Evolutionary conservation across 2,113 vertebrate genomes (phyloP).

Genomic region (Triplophysa tibetana): DNA sequence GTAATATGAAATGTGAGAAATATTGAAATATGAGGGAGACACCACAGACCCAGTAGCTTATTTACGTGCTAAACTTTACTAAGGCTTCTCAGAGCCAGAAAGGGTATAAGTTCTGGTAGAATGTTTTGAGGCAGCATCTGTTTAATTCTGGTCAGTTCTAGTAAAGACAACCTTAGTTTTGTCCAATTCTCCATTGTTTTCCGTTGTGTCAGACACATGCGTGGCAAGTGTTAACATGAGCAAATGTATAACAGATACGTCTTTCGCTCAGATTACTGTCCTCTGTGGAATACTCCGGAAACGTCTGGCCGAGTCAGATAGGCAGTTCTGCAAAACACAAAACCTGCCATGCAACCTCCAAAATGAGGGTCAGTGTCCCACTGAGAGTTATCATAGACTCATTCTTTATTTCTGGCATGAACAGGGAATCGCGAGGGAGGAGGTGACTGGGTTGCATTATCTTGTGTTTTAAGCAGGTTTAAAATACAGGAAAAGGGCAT

Average conservation of each 20-base stretch:
- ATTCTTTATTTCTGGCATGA: slow-evolving; percentile 37
- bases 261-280: slow-evolving; percentile 17
- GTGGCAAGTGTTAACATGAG: slow-evolving; percentile 1
- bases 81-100: background rate
- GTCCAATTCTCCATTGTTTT: slow-evolving; percentile 28
- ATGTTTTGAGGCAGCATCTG: slow-evolving; percentile 14
- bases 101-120: background rate
- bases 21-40: too few relatives aligned
- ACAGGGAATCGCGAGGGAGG: background rate
- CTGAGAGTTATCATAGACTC: slow-evolving; percentile 25
- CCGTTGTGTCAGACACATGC: slow-evolving; percentile 30
- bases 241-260: slow-evolving; percentile 9
- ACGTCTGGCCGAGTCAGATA: slow-evolving; percentile 31
- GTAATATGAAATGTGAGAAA: too few relatives aligned
- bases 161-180: background rate
- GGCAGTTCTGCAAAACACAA: slow-evolving; percentile 8
- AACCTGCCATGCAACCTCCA: background rate
- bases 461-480: background rate
- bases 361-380: slow-evolving; percentile 41
- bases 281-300: slow-evolving; percentile 16
- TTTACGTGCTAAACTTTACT: background rate
- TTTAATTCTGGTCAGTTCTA: background rate
- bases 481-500: background rate
- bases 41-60: background rate
- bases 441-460: background rate